Evolutionary conservation across 1,140 invertebrate species (phyloP), one percentile per base, ranked within the genome.

Genomic region (Chrysoperla carnea): DNA sequence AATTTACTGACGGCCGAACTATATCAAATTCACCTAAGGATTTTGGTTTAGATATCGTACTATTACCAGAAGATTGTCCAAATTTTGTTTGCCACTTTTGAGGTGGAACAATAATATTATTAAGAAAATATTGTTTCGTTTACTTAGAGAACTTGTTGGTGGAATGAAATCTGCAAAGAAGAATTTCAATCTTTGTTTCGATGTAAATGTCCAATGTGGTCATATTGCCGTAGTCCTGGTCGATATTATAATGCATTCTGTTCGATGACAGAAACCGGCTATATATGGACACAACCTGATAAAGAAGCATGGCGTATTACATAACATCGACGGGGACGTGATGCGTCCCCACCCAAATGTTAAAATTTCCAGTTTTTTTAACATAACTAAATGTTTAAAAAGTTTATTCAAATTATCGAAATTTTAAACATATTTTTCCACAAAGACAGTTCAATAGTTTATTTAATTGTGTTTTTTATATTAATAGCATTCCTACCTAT

Each of bases 141-240:
- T 45, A 61, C 58, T 42, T 52, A 89, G 85, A 73, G 87, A 55
- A 87, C 81, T 27, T 90, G 87, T 58, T 89, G 84, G 83, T 89
- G 84, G 81, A 89, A 89, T 58, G 87, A 91, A 64, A 76, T 88
- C 4, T 91, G 87, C 63, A 90, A 91, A 58, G 83, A 88, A 60
- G 85, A 88, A 58, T 89, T 89, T 57, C 84, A 86, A 60, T 80
- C 70, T 46, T 70, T 84, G 37, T 91, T 90, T 58, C 72, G 82
- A 15, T 90, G 86, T 61, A 81, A 81, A 51, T 91, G 86, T 54
- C 84, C 85, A 2, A 70, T 77, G 36, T 89, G 80, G 77, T 87
- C 83, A 0, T 90, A 78, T 55, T 91, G 87, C 61, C 67, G 84
- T 51, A 82, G 82, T 46, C 85, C 85, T 9, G 87, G 87, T 2